Evolutionary conservation across 2,113 vertebrate species (phyloP), one percentile per base, ranked within the genome.

Genomic region (Kryptolebias marmoratus): DNA sequence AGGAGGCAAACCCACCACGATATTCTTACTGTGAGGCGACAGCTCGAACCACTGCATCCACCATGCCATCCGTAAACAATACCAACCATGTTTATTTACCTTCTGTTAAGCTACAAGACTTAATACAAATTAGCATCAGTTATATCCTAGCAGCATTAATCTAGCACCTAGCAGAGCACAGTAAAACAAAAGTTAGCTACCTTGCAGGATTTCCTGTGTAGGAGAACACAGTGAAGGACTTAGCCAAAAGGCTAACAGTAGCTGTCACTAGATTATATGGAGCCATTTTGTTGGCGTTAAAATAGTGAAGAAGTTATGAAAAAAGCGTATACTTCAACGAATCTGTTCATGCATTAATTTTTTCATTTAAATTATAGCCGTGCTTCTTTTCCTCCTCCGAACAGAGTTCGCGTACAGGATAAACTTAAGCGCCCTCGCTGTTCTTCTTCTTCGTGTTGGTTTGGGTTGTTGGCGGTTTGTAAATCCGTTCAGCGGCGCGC

Each of bases 241-340:
- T 92, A 10, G 77, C 76, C 64, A 91, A 12, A 58, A 89, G 50
- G 82, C 82, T 83, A 61, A 71, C 87, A 2, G 90, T 55, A 7
- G 87, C 79, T 47, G 88, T 48, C 82, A 93, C 22, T 0, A 93
- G 63, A 10, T 62, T 79, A 28, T 81, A 89, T 15, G 91, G 92
- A 68, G 90, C 89, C 93, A 94, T 42, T 42, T 42, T 94, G 39
- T 12, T 60, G 47, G 4, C 13, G 11, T 22, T 0, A 11, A 36
- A 31, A 47, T 27, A 1, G 0, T 11, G 12, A 12, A 7, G 6
- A 6, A 9, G 0, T 1, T 7, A 39, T 1, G 3, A 22, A 14
- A 53, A 31, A 22, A 5, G 0, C 30, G 45, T 10, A 14, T 2
- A 13, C 59, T 49, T 22, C 52, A 48, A 28, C 16, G 27, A 15